phyloP scores from a whole-genome alignment of 2,888 invertebrate species.

The Blastobasis lacticolella region DNA sequence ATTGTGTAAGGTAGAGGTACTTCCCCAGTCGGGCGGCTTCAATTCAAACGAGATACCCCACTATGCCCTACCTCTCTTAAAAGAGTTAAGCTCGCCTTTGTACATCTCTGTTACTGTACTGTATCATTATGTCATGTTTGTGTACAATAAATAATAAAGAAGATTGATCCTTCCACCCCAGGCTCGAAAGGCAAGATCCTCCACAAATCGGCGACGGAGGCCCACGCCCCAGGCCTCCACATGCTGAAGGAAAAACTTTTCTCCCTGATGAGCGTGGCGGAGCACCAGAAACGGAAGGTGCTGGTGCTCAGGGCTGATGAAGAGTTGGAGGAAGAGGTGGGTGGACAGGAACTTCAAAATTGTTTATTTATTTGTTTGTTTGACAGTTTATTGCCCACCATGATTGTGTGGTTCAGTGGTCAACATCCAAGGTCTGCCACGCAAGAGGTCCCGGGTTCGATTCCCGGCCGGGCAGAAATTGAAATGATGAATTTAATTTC shows the following conservation, averaged over 20 bases:
- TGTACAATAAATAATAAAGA: neutral
- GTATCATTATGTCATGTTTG: neutral
- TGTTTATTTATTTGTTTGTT: no score
- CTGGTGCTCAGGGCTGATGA: conserved; percentile 39
- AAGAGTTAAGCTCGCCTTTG: neutral
- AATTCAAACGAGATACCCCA: no score
- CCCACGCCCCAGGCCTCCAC: conserved; percentile 80
- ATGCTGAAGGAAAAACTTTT: conserved; percentile 84
- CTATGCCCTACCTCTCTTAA: no score
- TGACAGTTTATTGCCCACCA: no score
- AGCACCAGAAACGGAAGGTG: conserved; percentile 44
- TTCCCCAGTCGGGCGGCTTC: no score
- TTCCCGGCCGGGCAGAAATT: no score
- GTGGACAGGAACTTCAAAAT: neutral
- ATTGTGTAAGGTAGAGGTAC: no score
- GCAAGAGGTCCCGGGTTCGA: no score
- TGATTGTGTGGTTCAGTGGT: no score
- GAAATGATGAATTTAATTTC: no score
- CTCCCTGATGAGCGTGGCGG: conserved; percentile 77
- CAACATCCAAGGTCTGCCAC: no score
- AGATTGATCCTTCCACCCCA: neutral
- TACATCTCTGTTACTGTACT: neutral
- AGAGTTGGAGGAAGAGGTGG: conserved; percentile 32
- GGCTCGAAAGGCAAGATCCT: conserved; percentile 69
- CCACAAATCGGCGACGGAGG: conserved; percentile 83